Base-by-base conservation (phyloP, 2,888 invertebrate species). In the Caradrina kadenii region DNA sequence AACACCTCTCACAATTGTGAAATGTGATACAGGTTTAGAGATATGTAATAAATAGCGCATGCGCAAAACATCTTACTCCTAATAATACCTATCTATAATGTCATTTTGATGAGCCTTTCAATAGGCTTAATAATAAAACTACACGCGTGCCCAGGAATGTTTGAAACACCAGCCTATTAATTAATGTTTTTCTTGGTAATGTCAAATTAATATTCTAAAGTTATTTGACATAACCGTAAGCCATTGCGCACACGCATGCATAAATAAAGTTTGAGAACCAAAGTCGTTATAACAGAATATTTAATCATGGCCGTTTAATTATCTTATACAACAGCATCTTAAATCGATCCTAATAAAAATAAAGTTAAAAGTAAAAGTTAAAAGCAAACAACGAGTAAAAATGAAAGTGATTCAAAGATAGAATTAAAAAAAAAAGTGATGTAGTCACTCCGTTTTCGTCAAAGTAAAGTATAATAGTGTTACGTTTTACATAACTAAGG, bases 401-500 rank as follows among this genome's bases (percentile, higher is more conserved):
- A 68, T 19, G 71, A 73, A 69, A 80, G 72, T 69, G 22, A 71
- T 76, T 81, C 62, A 56, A 35, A 58, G 35, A 53, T 48, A 60
- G 65, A 68, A 67, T n/a, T 19, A 71, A 79, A 76, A 79, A 66
- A 17, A 74, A 83, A 67, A 73, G 64, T 78, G 63, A 75, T 68
- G 54, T n/a, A 49, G 80, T 45, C 61, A 67, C 26, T 61, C 64
- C 55, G 53, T 72, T 80, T 60, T 76, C 21, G 67, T 56, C 73
- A 72, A 80, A 60, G 62, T 68, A 75, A 84, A 81, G 69, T 85
- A 75, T 83, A 82, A 77, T 80, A 82, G 71, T 81, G 67, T 61
- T 84, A 79, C 79, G 79, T 75, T 86, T 89, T 90, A 89, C 85
- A 86, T 89, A 90, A 91, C 62, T 69, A 87, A 92, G 90, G 92